Base-by-base conservation (phyloP, 2,888 invertebrate species). In the Ethmia dodecea region DNA sequence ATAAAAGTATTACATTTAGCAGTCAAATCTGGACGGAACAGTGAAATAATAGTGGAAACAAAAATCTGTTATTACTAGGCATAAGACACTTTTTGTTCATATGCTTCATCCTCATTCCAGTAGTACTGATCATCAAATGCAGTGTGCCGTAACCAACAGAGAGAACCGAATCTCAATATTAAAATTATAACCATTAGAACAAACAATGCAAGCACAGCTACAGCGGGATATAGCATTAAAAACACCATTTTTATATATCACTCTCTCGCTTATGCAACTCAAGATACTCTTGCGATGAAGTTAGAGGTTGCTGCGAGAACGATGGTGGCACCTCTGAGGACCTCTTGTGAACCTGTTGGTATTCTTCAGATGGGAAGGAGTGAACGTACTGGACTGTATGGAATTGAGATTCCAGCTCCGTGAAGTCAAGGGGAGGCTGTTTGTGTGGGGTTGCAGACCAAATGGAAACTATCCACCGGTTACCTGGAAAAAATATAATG, bases 361-460 rank as follows among this genome's bases (percentile, higher is more conserved):
- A 58, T n/a, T n/a, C n/a, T n/a, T n/a, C n/a, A 18, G 18, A 18
- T 18, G 5, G 18, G 8, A 5, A 18, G 10, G 62, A 69, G 28
- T 68, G 73, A 11, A 62, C 58, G 58, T 65, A 75, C 35, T 70
- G 86, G 1, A 75, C 53, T 6, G 62, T 52, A 22, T 67, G 53
- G 35, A 60, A 58, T 16, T 69, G 83, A 52, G 80, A 86, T 53
- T 92, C 89, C 0, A 95, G 73, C 67, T 95, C 95, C 0, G 92
- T 91, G 33, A 93, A 88, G 67, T 95, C 95, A 3, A 95, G 71
- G 1, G 96, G 91, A 2, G 94, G 93, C 63, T 94, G 94, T 47
- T 93, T 91, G 65, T 94, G 92, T 0, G 95, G 95, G 3, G 94
- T 92, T 22, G 93, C 88, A 1, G 94, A 92, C 94, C 94, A 96